Evolutionary conservation across 1,140 invertebrate genomes (phyloP), one percentile per base, ranked within the genome.

Genomic region (Bradysia coprophila): DNA sequence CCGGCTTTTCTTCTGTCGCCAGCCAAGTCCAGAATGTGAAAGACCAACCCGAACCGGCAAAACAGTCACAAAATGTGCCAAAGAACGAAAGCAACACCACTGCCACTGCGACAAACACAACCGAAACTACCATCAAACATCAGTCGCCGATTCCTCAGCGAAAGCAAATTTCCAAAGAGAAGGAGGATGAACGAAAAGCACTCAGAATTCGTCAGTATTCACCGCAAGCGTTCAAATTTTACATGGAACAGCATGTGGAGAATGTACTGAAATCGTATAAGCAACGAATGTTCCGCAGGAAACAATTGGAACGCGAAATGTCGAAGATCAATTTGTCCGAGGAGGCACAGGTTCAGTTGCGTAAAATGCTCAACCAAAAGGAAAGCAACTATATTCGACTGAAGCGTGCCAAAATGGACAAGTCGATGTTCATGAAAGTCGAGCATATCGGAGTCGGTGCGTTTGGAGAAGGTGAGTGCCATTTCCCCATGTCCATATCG

Each of bases 171-270:
- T 89, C 83, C 49, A 85, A 88, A 61, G 89, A 94, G 56, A 90
- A 91, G 51, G 90, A 96, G 52, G 87, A 91, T 46, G 85, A 93
- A 57, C 68, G 87, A 28, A 69, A 85, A 37, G 89, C 93, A 55
- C 84, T 82, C 45, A 91, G 90, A 66, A 87, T 92, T 45, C 68
- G 77, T 43, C 81, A 83, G 57, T 89, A 92, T 58, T 92, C 88
- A n/a, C 87, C 91, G 1, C 88, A 94, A 55, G 92, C 92, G 0
- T 98, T 91, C 61, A 96, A 97, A 65, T 98, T 98, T 59, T 99
- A 87, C 59, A 99, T 99, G 94, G 95, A 98, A 56, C 95, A 99
- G 57, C 95, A 98, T 55, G 80, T 98, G 1, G 94, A 98, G 62
- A 97, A 98, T 59, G 81, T 99, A 10, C 71, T 97, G 10, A 97